A percentile compares a stretch with the other conserved stretches of the same genome.
phyloP scores from a whole-genome alignment of 2,113 vertebrate species.

The Nerophis ophidion region DNA sequence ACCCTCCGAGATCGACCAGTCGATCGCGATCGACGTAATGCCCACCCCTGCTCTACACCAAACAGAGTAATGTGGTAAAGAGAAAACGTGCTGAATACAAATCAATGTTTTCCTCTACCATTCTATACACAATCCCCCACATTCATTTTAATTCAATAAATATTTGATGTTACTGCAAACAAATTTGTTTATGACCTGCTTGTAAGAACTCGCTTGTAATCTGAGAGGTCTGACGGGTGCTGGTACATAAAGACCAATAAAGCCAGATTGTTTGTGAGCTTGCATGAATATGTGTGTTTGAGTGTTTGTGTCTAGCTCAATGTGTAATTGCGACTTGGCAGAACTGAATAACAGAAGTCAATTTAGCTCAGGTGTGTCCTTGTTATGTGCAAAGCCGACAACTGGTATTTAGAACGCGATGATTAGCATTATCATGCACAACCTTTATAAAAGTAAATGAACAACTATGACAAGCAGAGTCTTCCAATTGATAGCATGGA shows the following conservation, averaged over 20 bases:
- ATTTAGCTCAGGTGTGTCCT: constrained; percentile 58
- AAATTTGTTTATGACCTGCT: too few relatives aligned
- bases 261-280: not conserved
- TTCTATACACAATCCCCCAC: too few relatives aligned
- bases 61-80: not conserved
- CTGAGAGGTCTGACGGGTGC: not conserved
- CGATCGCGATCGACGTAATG: too few relatives aligned
- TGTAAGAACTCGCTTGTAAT: not conserved
- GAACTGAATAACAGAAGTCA: constrained; percentile 47
- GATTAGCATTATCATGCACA: not conserved
- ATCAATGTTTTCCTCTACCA: too few relatives aligned
- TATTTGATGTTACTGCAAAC: too few relatives aligned
- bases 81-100: too few relatives aligned
- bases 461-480: not conserved
- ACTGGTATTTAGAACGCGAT: not conserved
- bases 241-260: constrained; percentile 6
- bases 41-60: constrained; percentile 13
- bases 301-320: constrained; percentile 13
- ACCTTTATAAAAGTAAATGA: not conserved
- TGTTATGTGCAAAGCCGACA: constrained; percentile 38
- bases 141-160: too few relatives aligned
- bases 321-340: constrained; percentile 39
- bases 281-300: constrained; percentile 9
- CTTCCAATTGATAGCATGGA: not conserved
- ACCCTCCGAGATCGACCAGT: too few relatives aligned